Evolutionary conservation across 2,113 vertebrate species (phyloP).

Genomic region (Phoxinus phoxinus): DNA sequence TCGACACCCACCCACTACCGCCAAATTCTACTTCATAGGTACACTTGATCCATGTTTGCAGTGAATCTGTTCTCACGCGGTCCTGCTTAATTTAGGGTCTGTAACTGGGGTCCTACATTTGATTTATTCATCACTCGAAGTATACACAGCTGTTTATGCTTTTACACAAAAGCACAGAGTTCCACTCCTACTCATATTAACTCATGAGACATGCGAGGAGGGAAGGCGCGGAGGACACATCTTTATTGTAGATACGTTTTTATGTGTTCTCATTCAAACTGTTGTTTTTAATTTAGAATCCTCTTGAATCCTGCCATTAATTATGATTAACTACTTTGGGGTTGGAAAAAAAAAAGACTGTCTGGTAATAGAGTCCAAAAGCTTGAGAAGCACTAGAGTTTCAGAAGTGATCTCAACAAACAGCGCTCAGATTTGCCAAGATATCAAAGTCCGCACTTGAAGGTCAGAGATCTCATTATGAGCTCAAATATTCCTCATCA

Average conservation of each 20-base stretch:
- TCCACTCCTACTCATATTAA: too few relatives aligned
- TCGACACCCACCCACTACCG: background rate
- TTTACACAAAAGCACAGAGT: background rate
- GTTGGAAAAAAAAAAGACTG: background rate
- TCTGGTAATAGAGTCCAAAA: background rate
- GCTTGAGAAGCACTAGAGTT: too few relatives aligned
- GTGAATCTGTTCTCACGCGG: background rate
- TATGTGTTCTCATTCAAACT: too few relatives aligned
- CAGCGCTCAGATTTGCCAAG: background rate
- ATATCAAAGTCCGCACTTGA: background rate
- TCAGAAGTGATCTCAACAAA: background rate
- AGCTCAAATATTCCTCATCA: background rate
- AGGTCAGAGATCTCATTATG: constrained; percentile 1
- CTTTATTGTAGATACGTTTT: background rate
- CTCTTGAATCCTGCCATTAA: background rate
- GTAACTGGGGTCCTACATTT: background rate
- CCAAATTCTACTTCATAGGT: background rate
- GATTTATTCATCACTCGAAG: background rate
- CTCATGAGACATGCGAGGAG: too few relatives aligned
- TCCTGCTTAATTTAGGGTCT: background rate
- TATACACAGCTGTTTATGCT: background rate
- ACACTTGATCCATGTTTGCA: background rate
- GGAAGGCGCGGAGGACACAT: too few relatives aligned
- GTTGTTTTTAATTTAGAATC: background rate
- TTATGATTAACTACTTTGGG: background rate